A percentile compares a stretch with the other conserved stretches of the same genome.
Evolutionary conservation across 2,888 invertebrate genomes (phyloP).

Genomic region (Eristalis intricaria): DNA sequence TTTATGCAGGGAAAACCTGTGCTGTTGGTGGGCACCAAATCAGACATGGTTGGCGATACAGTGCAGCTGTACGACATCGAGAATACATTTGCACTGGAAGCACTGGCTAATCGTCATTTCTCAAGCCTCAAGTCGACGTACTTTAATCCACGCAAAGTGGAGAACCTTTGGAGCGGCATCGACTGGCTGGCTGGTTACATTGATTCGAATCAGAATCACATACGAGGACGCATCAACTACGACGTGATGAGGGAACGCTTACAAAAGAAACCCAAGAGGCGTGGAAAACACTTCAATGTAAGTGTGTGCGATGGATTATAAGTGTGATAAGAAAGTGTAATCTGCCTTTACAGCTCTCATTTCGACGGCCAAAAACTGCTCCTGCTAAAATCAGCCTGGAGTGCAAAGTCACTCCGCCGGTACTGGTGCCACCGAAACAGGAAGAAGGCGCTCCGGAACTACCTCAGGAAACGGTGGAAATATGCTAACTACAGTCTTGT

Average conservation of each 20-base stretch:
- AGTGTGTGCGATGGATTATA: not conserved
- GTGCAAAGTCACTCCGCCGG: not conserved
- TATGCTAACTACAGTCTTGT: not conserved
- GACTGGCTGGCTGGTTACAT: constrained; percentile 34
- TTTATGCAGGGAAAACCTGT: constrained; percentile 77
- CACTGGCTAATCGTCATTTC: constrained; percentile 74
- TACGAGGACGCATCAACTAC: constrained; percentile 29
- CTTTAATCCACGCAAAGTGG: constrained; percentile 32
- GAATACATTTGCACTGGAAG: constrained; percentile 76
- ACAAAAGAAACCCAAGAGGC: not conserved
- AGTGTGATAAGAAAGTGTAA: not conserved
- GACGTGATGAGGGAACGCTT: constrained; percentile 1
- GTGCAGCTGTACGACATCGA: constrained; percentile 79
- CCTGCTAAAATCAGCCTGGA: constrained; percentile 21
- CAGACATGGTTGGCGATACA: constrained; percentile 75
- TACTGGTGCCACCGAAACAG: not conserved
- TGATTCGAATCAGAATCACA: not conserved
- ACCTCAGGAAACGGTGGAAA: constrained; percentile 14
- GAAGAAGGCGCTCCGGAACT: not conserved
- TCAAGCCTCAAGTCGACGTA: constrained; percentile 71
- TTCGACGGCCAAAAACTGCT: constrained; percentile 50
- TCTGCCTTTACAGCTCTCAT: constrained; percentile 7
- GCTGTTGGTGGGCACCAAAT: constrained; percentile 77
- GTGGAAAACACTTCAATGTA: constrained; percentile 2
- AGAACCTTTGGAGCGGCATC: constrained; percentile 45